Conservation (phyloP, 23 tunicate species). For the Ascidia mentula region DNA sequence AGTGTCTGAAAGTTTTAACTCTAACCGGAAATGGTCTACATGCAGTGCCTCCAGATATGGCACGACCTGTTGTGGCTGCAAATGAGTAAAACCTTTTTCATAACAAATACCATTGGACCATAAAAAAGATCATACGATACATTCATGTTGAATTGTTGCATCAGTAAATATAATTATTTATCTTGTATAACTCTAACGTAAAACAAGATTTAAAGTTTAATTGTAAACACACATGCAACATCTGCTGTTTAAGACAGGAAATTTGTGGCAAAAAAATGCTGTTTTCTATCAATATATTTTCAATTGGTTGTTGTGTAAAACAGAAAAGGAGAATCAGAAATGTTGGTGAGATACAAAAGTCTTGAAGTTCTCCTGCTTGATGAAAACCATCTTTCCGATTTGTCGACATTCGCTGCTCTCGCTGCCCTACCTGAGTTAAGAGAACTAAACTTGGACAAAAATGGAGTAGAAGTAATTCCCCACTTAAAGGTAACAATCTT, state of each 20-base stretch:
- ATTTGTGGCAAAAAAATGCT: too few species aligned
- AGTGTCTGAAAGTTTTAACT: conserved; percentile 72
- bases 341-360: conserved; percentile 24
- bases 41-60: conserved; percentile 61
- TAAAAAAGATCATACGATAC: too few species aligned
- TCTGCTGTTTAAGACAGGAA: too few species aligned
- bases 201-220: too few species aligned
- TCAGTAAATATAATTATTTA: too few species aligned
- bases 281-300: too few species aligned
- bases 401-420: conserved; percentile 70
- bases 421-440: conserved; percentile 72
- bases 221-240: too few species aligned
- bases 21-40: conserved; percentile 78
- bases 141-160: too few species aligned
- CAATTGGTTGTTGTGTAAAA: too few species aligned
- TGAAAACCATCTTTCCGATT: conserved; percentile 67
- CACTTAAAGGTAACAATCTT: conserved; percentile 72
- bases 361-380: conserved; percentile 79
- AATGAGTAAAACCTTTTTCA: conserved; percentile 10
- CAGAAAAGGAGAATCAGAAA: not conserved
- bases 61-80: conserved; percentile 39
- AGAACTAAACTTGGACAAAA: conserved; percentile 84
- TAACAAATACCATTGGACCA: too few species aligned
- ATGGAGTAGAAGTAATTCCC: conserved; percentile 67
- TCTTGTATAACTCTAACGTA: too few species aligned